phyloP scores from a whole-genome alignment of 2,888 invertebrate genomes.

The Caenorhabditis panamensis region DNA sequence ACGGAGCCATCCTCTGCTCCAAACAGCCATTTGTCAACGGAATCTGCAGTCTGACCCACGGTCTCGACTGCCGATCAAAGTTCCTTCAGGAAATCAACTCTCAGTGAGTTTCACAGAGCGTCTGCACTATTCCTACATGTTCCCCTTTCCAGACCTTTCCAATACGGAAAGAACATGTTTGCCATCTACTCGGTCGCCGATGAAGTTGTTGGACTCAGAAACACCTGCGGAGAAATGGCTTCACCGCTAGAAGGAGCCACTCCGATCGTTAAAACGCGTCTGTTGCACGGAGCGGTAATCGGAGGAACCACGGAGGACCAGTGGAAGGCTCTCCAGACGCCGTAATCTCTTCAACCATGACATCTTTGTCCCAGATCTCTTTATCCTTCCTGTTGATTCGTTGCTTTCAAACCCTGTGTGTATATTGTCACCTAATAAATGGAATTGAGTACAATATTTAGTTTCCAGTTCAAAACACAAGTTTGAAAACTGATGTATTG shows the following conservation, averaged over 20 bases:
- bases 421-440: constrained; percentile 47
- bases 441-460: constrained; percentile 24
- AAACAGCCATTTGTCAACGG: constrained; percentile 47
- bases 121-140: no score
- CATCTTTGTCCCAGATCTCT: constrained; percentile 3
- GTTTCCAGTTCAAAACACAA: not conserved
- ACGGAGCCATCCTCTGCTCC: constrained; percentile 55
- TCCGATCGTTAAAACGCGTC: constrained; percentile 45
- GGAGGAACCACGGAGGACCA: constrained; percentile 62
- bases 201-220: constrained; percentile 56
- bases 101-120: constrained; percentile 30
- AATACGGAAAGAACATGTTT: constrained; percentile 64
- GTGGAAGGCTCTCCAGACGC: constrained; percentile 58
- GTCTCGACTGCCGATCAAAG: constrained; percentile 53
- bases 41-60: constrained; percentile 53
- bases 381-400: constrained; percentile 29
- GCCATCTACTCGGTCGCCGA: constrained; percentile 61
- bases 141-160: constrained; percentile 59
- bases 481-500: no score
- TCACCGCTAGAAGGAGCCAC: constrained; percentile 55
- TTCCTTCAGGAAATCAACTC: constrained; percentile 61
- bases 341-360: constrained; percentile 27
- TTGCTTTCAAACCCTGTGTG: constrained; percentile 46
- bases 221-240: constrained; percentile 52
- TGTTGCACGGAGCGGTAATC: constrained; percentile 59